Base-by-base conservation (phyloP, 2,113 vertebrate species). In the Semnopithecus entellus region DNA sequence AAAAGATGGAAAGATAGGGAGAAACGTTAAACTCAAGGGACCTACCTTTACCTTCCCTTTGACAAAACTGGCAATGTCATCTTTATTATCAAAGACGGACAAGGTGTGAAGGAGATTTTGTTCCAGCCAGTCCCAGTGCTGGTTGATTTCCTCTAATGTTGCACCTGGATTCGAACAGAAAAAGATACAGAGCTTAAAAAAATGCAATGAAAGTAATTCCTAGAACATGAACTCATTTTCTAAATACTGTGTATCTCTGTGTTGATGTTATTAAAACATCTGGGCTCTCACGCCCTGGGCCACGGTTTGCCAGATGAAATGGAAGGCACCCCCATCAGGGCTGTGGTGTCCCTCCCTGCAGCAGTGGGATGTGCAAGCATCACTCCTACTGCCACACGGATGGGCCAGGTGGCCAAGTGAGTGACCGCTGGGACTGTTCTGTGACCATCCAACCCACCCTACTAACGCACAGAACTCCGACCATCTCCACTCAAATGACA, bases 11-110 rank as follows among this genome's bases (percentile, higher is more conserved):
- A 38, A 85, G 8, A 20, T 0, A 2, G 1, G 13, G 35, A 81
- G 30, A 52, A 61, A 78, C 7, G 0, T n/a, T 4, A 2, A 25
- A 70, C 40, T 6, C 38, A 35, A 43, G 2, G 27, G 12, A 90
- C 97, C 85, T 98, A 99, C 99, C 99, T 99, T 99, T 78, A 99
- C 99, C 98, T 99, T 99, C 38, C 99, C 99, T 96, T 98, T 99
- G 84, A 99, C 99, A 82, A 99, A 99, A 96, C 99, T 99, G 97
- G 99, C 98, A 25, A 99, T 99, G 93, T 99, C 99, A n/a, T 99
- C 99, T 96, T 99, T 99, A 98, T 99, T 99, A 97, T 99, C 99
- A 97, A 99, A 99, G 76, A 99, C 99, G 0, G 99, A 99, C 97
- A 99, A 98, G 22, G 99, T 99, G 88, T 99, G 99, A 2, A 99